Percentiles rank a stretch among this genome's conserved stretches.
Evolutionary conservation across 2,113 vertebrate species (phyloP).

Genomic region (Cairina moschata): DNA sequence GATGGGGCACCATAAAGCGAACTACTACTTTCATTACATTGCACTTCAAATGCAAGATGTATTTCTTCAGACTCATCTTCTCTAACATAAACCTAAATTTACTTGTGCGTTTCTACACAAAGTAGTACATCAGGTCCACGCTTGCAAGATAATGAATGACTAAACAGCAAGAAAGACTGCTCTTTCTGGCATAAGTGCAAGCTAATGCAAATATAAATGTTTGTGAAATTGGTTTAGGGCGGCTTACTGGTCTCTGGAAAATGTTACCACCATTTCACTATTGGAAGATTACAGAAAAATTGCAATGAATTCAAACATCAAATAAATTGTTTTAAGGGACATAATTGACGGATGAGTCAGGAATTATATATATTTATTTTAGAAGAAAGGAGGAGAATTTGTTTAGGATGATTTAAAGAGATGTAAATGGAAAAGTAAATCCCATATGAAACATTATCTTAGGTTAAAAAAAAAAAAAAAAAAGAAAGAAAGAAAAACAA

Average conservation of each 20-base stretch:
- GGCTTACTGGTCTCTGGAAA: not conserved
- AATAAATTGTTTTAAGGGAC: not conserved
- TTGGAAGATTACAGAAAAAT: not conserved
- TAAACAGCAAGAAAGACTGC: not conserved
- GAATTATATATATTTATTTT: not conserved
- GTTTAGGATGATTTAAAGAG: not conserved
- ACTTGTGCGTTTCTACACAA: not conserved
- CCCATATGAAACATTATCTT: not conserved
- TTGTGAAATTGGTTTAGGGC: not conserved
- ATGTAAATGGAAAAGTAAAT: not conserved
- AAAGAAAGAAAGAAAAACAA: not conserved
- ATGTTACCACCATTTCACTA: not conserved
- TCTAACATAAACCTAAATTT: conserved; percentile 5
- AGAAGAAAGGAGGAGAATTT: not conserved
- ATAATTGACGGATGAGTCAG: not conserved
- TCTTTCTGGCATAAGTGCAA: not conserved
- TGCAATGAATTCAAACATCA: fast-evolving
- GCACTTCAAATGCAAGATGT: conserved; percentile 15
- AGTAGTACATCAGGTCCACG: not conserved
- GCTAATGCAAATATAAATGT: not conserved
- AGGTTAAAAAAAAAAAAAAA: too few relatives aligned
- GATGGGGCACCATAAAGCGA: not conserved
- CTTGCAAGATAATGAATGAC: not conserved
- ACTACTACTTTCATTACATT: not conserved
- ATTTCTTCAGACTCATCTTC: not conserved